Base-by-base conservation (phyloP, 2,113 vertebrate genomes). In the Procapra przewalskii region DNA sequence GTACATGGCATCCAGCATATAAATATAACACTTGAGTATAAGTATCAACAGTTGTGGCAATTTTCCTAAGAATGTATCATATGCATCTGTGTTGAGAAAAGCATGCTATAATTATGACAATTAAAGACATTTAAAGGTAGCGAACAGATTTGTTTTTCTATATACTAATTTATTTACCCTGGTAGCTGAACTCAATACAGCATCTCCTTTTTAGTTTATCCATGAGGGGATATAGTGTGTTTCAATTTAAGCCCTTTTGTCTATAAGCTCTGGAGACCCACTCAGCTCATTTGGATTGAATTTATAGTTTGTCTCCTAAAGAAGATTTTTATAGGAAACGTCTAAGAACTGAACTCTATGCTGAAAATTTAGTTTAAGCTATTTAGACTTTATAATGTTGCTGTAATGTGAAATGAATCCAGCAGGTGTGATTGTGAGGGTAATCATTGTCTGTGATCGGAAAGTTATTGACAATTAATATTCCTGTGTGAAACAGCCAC, bases 111-210 rank as follows among this genome's bases (percentile, higher is more conserved):
- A 99, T 98, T 99, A 98, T 16, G 45, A 98, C 97, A 99, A 98
- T 98, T 98, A 98, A 98, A 98, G 98, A 97, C 98, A 98, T 98
- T 98, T 98, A 97, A 98, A 99, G 98, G 97, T 98, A 98, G 94
- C 1, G 96, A 98, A 97, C 98, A 99, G 98, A 98, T 99, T 99
- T 99, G 98, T 98, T 99, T 99, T 98, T 96, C 81, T 25, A 0
- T 93, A 43, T 97, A 97, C 64, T 96, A 97, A 97, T 97, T 86
- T 95, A 97, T 96, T 98, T 97, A 97, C 88, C 96, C 93, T 97
- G 89, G 80, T 98, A 98, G 96, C 95, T 97, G 96, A 97, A 98
- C 93, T 98, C 95, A 98, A 94, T 96, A 82, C 94, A 96, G 40
- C 85, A 92, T 88, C 87, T 97, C 71, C n/a, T 96, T 96, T 97